Percentiles rank a stretch among this genome's conserved stretches.
These are phyloP conservation scores for Poicephalus meyeri DNA, from an alignment of 2,113 vertebrate species.

Conservation along the genomic window DNA sequence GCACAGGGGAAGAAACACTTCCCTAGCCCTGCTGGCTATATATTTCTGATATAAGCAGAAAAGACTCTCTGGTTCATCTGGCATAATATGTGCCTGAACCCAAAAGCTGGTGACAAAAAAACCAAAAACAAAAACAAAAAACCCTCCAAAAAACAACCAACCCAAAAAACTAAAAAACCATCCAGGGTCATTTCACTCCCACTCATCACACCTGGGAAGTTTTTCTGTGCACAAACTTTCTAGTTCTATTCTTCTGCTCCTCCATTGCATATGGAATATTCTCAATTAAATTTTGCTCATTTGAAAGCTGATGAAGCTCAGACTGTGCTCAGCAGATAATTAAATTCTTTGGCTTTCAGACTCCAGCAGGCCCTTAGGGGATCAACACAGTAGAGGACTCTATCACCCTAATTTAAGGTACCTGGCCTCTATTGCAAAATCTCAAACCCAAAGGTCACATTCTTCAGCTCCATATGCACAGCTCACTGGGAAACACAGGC, in stretches of 20 bases:
- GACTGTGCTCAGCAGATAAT: not conserved
- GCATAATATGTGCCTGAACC: not conserved
- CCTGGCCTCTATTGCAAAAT: not conserved
- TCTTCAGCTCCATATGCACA: not conserved
- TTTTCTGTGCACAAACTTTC: not conserved
- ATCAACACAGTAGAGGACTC: not conserved
- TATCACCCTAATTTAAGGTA: not conserved
- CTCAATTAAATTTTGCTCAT: not conserved
- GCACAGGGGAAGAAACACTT: not conserved
- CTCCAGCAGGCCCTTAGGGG: not conserved
- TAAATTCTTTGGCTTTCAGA: not conserved
- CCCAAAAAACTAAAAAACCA: not conserved
- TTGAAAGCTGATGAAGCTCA: not conserved
- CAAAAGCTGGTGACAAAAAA: not conserved
- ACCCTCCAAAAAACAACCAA: too few relatives aligned
- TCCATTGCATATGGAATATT: not conserved
- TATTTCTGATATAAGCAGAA: not conserved
- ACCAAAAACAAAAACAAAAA: not conserved
- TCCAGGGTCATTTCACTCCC: not conserved
- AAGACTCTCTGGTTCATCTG: rapidly evolving
- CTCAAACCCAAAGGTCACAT: not conserved
- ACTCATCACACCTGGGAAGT: not conserved
- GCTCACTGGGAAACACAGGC: not conserved
- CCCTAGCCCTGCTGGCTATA: not conserved
- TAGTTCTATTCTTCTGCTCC: not conserved